Evolutionary conservation across 2,888 invertebrate species (phyloP).

Genomic region (Drosophila percnosoma): DNA sequence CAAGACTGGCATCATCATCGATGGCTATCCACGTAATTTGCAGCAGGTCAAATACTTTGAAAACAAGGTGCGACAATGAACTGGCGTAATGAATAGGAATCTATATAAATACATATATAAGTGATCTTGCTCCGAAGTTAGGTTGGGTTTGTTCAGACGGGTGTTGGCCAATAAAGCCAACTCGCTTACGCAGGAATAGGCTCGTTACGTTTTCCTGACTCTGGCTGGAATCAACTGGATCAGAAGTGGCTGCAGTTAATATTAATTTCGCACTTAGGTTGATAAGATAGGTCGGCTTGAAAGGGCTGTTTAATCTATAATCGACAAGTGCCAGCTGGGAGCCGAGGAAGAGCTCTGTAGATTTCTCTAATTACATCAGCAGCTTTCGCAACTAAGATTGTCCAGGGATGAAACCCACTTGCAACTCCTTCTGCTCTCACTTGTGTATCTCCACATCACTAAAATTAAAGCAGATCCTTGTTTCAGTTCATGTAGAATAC

Average conservation of each 20-base stretch:
- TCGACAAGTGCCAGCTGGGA: not conserved
- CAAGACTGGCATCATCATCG: constrained; percentile 93
- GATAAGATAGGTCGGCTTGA: not conserved
- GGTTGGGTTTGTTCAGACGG: not conserved
- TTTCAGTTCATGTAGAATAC: not conserved
- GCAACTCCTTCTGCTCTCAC: rapidly evolving
- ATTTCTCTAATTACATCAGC: not conserved
- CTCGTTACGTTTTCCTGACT: not conserved
- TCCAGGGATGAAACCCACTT: not conserved
- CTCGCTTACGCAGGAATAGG: not conserved
- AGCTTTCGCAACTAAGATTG: not conserved
- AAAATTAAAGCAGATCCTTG: not conserved
- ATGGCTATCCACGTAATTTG: constrained; percentile 97
- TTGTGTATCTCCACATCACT: not conserved
- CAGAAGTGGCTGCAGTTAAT: not conserved
- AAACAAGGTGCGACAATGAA: constrained; percentile 88
- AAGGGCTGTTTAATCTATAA: not conserved
- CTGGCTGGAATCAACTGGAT: not conserved
- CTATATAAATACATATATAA: too few relatives aligned
- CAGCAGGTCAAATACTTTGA: constrained; percentile 95
- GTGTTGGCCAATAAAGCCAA: not conserved
- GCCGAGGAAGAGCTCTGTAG: not conserved
- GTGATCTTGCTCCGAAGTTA: not conserved
- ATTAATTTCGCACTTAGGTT: rapidly evolving
- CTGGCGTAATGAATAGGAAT: constrained; percentile 12